phyloP scores from a whole-genome alignment of 2,113 vertebrate species.

The Sylvia atricapilla region DNA sequence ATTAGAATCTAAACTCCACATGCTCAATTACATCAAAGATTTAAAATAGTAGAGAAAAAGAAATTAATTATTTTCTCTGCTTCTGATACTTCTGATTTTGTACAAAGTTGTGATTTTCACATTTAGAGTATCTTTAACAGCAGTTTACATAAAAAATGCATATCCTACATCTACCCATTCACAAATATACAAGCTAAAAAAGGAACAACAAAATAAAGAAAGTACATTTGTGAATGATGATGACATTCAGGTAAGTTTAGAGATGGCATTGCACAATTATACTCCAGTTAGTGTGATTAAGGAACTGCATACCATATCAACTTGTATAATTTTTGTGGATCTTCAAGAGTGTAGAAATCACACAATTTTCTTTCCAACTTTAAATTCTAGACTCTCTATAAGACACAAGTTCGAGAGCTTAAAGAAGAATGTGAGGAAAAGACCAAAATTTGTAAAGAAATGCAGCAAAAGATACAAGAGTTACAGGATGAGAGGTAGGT shows the following conservation, averaged over 20 bases:
- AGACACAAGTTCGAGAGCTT: conserved; percentile 96
- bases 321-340: background rate
- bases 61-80: background rate
- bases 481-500: conserved; percentile 92
- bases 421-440: conserved; percentile 98
- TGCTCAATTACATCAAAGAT: background rate
- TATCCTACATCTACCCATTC: background rate
- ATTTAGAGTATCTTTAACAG: background rate
- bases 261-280: background rate
- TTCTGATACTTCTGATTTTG: background rate
- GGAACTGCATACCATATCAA: background rate
- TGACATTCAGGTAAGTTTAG: background rate
- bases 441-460: conserved; percentile 92
- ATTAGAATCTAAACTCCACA: background rate
- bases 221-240: background rate
- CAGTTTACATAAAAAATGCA: background rate
- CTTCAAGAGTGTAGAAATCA: background rate
- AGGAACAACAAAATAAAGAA: background rate
- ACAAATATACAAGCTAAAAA: background rate
- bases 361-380: background rate
- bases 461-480: conserved; percentile 92
- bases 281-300: background rate
- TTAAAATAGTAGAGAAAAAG: background rate
- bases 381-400: conserved; percentile 90
- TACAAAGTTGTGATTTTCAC: background rate